phyloP scores from a whole-genome alignment of 1,140 invertebrate species.

The Microplitis mediator region DNA sequence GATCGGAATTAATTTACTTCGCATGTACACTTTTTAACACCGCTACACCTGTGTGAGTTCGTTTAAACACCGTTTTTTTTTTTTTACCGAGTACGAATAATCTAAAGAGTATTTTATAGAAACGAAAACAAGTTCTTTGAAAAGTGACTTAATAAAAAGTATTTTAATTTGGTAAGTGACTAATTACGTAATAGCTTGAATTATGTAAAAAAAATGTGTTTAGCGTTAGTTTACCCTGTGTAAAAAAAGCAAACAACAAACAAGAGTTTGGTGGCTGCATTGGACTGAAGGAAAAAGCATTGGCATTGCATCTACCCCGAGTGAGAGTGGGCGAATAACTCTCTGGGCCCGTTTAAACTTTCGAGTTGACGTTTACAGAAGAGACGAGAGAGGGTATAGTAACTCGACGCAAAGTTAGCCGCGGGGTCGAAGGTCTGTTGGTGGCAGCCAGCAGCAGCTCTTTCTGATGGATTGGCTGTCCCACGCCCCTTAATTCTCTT shows the following conservation, averaged over 20 bases:
- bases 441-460: constrained; percentile 52
- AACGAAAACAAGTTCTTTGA: no score
- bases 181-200: background rate
- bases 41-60: no score
- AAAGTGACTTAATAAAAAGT: no score
- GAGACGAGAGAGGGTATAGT: constrained; percentile 39
- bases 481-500: constrained; percentile 45
- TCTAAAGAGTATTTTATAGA: no score
- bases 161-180: background rate
- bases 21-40: no score
- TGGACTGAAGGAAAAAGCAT: constrained; percentile 45
- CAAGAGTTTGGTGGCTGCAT: constrained; percentile 38
- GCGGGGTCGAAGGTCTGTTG: constrained; percentile 44
- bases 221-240: background rate
- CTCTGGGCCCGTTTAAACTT: constrained; percentile 32
- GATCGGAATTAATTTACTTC: no score
- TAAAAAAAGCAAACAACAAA: background rate
- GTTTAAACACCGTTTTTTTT: no score
- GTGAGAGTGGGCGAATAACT: background rate
- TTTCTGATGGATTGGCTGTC: constrained; percentile 55
- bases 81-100: no score
- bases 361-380: constrained; percentile 28
- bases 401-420: constrained; percentile 26
- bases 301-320: background rate
- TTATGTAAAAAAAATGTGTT: background rate